Percentiles rank a stretch among this genome's conserved stretches.
Evolutionary conservation across 2,113 vertebrate genomes (phyloP).

Genomic region (Rhynchopsitta pachyrhyncha): DNA sequence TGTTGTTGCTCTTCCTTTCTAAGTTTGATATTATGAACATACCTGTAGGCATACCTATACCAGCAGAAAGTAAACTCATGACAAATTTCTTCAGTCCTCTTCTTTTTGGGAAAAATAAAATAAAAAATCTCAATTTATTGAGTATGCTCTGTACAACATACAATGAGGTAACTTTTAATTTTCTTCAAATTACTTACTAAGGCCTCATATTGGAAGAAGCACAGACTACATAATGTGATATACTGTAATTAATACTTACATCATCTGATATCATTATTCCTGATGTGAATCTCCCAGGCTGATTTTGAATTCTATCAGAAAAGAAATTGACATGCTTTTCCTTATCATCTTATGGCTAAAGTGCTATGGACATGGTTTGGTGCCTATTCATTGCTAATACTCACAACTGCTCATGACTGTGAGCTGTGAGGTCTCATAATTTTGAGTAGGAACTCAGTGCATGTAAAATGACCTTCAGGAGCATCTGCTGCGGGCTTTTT

Average conservation of each 20-base stretch:
- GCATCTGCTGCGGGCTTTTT: slow-evolving; percentile 66
- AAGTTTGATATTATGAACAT: not conserved
- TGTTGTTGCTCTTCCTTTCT: not conserved
- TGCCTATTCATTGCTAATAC: slow-evolving; percentile 23
- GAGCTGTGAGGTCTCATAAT: slow-evolving; percentile 52
- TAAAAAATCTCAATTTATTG: not conserved
- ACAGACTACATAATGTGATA: not conserved
- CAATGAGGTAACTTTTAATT: not conserved
- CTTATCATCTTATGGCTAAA: not conserved
- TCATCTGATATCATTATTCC: not conserved
- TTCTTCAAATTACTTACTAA: not conserved
- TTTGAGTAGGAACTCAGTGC: not conserved
- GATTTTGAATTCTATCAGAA: not conserved
- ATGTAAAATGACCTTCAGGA: slow-evolving; percentile 46
- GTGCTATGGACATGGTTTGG: not conserved
- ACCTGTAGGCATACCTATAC: not conserved
- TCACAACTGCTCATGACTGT: slow-evolving; percentile 5
- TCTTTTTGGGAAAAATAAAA: not conserved
- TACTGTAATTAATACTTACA: not conserved
- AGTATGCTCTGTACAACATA: not conserved
- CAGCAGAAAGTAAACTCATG: not conserved
- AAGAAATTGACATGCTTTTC: not conserved
- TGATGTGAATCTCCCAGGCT: not conserved
- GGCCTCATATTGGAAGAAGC: not conserved
- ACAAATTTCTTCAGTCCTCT: not conserved